Evolutionary conservation across 2,113 vertebrate genomes (phyloP).

Genomic region (Tauraco erythrolophus): DNA sequence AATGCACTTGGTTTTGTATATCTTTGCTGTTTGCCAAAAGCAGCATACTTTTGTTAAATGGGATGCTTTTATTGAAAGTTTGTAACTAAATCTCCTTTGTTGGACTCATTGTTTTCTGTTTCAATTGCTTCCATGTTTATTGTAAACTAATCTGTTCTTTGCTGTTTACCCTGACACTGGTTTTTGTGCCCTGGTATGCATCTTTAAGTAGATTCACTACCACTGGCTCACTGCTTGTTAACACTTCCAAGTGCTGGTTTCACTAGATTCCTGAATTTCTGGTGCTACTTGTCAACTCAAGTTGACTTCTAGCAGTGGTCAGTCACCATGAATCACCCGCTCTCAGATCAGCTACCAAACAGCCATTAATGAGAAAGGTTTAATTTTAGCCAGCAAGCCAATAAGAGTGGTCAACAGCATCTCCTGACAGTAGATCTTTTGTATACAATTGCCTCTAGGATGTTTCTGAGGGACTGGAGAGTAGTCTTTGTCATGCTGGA

Average conservation of each 20-base stretch:
- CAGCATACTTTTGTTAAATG: neutral
- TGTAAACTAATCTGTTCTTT: conserved; percentile 18
- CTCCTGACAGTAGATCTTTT: neutral
- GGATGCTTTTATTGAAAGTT: neutral
- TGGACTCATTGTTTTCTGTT: neutral
- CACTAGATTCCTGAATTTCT: neutral
- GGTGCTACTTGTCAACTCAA: neutral
- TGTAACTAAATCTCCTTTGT: neutral
- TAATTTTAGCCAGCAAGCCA: neutral
- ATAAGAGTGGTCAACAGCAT: neutral
- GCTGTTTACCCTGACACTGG: conserved; percentile 29
- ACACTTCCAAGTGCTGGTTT: conserved; percentile 33
- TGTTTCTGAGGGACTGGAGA: neutral
- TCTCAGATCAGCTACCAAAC: neutral
- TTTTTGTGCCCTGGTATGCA: neutral
- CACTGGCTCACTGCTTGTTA: neutral
- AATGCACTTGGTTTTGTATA: neutral
- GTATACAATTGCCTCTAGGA: neutral
- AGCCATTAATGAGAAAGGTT: neutral
- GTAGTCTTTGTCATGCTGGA: neutral
- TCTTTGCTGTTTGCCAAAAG: neutral
- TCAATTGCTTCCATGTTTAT: conserved; percentile 45
- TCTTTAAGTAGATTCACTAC: conserved; percentile 5
- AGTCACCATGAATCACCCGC: neutral
- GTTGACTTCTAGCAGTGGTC: neutral